These are phyloP conservation scores for Dendrolimus houi DNA, from an alignment of 2,888 invertebrate genomes.

Conservation along the genomic window DNA sequence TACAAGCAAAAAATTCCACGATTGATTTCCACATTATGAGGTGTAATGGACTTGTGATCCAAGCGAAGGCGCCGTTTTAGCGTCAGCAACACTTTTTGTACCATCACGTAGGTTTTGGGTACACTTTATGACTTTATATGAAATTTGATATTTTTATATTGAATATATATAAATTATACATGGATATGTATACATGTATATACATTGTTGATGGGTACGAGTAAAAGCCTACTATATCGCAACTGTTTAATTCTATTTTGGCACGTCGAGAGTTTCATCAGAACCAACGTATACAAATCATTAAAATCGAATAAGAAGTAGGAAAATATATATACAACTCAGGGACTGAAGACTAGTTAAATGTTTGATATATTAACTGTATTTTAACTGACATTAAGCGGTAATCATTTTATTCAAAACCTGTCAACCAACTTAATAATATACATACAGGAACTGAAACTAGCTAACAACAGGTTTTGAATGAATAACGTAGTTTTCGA, in stretches of 20 bases:
- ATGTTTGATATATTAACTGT: slow-evolving; percentile 75
- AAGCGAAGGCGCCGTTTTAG: slow-evolving; percentile 64
- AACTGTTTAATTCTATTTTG: slow-evolving; percentile 76
- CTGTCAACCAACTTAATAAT: slow-evolving; percentile 60
- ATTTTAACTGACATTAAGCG: slow-evolving; percentile 70
- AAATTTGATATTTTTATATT: slow-evolving; percentile 77
- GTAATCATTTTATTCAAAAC: slow-evolving; percentile 70
- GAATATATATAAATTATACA: slow-evolving; percentile 76
- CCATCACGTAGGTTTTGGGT: slow-evolving; percentile 77
- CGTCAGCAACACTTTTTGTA: slow-evolving; percentile 66
- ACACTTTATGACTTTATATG: slow-evolving; percentile 77
- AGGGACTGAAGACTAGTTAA: slow-evolving; percentile 76
- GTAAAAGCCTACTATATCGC: slow-evolving; percentile 72
- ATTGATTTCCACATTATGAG: slow-evolving; percentile 71
- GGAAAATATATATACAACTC: slow-evolving; percentile 75
- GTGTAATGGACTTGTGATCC: slow-evolving; percentile 68
- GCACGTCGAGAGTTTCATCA: slow-evolving; percentile 74
- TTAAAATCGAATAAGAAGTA: slow-evolving; percentile 74
- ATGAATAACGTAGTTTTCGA: slow-evolving; percentile 66
- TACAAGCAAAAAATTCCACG: slow-evolving; percentile 65
- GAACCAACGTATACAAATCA: slow-evolving; percentile 77
- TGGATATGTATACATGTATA: slow-evolving; percentile 76
- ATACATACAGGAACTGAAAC: slow-evolving; percentile 62
- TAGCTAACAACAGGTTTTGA: slow-evolving; percentile 70
- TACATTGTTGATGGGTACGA: slow-evolving; percentile 76